A percentile compares a stretch with the other conserved stretches of the same genome.
These are phyloP conservation scores for Solenopsis invicta DNA, from an alignment of 1,140 invertebrate genomes.

Conservation along the genomic window DNA sequence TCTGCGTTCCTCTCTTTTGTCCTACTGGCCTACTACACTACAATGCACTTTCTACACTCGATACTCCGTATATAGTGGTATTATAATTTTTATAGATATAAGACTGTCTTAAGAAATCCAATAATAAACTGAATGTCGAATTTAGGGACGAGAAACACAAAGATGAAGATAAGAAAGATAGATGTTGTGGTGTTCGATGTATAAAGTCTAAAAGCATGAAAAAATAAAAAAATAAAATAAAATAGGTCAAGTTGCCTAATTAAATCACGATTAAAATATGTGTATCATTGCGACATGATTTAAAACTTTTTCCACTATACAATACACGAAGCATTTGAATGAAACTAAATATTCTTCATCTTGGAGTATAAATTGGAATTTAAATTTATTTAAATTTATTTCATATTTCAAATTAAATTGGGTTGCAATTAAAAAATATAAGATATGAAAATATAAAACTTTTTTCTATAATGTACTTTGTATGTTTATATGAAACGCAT, in stretches of 20 bases:
- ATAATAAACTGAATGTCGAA: background rate
- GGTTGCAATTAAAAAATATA: too few relatives aligned
- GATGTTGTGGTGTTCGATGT: background rate
- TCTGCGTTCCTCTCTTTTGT: background rate
- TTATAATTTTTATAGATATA: background rate
- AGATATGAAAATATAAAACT: background rate
- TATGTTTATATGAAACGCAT: background rate
- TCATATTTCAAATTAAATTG: too few relatives aligned
- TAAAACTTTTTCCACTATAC: background rate
- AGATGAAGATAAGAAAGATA: background rate
- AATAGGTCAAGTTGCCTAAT: background rate
- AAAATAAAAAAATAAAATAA: background rate
- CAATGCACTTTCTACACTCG: conserved; percentile 5
- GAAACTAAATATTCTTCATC: background rate
- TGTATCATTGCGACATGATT: background rate
- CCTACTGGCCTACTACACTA: background rate
- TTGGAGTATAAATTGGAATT: background rate
- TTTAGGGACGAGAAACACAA: background rate
- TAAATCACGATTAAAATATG: background rate
- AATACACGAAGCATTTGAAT: background rate
- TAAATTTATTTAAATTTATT: too few relatives aligned
- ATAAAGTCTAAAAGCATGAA: too few relatives aligned
- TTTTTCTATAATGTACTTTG: background rate
- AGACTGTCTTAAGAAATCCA: background rate
- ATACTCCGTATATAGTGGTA: background rate